A percentile compares a stretch with the other conserved stretches of the same genome.
phyloP scores from a whole-genome alignment of 2,797 vertebrate species.

The Eulemur coronatus region DNA sequence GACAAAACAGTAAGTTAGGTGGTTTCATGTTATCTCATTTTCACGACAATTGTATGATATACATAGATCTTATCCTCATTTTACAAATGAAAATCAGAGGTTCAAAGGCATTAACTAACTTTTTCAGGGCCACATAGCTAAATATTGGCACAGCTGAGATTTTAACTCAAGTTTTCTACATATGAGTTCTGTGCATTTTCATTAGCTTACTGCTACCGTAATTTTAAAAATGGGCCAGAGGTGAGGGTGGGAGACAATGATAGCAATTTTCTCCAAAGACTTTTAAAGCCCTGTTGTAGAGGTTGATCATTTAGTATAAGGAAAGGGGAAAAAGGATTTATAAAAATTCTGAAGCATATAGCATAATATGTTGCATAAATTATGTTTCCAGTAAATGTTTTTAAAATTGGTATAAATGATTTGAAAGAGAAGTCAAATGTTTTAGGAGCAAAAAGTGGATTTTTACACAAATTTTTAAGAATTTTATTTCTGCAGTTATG shows the following conservation, averaged over 20 bases:
- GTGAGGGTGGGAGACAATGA: neutral
- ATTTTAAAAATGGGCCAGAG: neutral
- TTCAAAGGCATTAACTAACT: neutral
- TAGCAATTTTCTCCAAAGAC: neutral
- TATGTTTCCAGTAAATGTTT: constrained; percentile 36
- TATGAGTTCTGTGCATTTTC: constrained; percentile 16
- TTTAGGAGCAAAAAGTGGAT: neutral
- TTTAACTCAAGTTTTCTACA: constrained; percentile 20
- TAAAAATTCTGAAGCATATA: neutral
- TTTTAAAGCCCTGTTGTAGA: neutral
- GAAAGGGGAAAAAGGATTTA: neutral
- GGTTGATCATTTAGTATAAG: constrained; percentile 14
- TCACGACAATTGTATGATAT: neutral
- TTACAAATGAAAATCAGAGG: constrained; percentile 1
- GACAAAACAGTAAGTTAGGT: neutral
- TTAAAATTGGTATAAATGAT: neutral
- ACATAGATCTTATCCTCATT: constrained; percentile 11
- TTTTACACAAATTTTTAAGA: constrained; percentile 36
- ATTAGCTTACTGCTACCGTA: neutral
- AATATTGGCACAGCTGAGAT: neutral
- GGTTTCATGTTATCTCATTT: neutral
- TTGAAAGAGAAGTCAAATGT: constrained; percentile 15
- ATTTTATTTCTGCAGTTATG: constrained; percentile 36
- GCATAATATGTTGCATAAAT: neutral
- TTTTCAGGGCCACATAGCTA: constrained; percentile 1